phyloP scores from a whole-genome alignment of 1,140 invertebrate species.

The Rhagoletis zephyria region DNA sequence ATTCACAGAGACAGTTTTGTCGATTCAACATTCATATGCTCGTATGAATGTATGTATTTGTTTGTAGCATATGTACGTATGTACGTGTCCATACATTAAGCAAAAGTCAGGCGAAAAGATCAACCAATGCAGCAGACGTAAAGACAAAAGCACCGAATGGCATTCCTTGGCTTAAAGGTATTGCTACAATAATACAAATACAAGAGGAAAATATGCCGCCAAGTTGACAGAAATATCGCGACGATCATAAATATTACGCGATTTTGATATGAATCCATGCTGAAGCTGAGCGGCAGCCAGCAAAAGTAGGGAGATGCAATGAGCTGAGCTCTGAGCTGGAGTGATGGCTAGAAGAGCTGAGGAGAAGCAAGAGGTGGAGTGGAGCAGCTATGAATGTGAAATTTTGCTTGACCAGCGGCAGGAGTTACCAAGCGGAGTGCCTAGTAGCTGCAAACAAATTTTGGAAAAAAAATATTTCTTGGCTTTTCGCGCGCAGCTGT shows the following conservation, averaged over 20 bases:
- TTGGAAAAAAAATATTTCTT: background rate
- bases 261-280: conserved; percentile 48
- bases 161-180: background rate
- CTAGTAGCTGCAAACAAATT: conserved; percentile 3
- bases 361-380: background rate
- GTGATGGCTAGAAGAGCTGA: background rate
- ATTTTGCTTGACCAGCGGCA: conserved; percentile 34
- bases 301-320: background rate
- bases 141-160: conserved; percentile 41
- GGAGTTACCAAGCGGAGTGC: background rate
- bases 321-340: background rate
- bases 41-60: conserved; percentile 24
- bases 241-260: conserved; percentile 55
- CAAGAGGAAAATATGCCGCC: conserved; percentile 47
- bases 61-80: too few relatives aligned
- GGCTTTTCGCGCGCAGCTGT: background rate
- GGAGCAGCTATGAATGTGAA: conserved; percentile 33
- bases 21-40: conserved; percentile 51
- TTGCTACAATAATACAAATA: conserved; percentile 22
- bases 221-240: conserved; percentile 52
- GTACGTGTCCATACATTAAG: conserved; percentile 11
- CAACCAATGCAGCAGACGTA: conserved; percentile 60
- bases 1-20: conserved; percentile 35
- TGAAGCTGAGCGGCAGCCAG: background rate
- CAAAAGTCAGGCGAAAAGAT: conserved; percentile 40